phyloP scores from a whole-genome alignment of 2,888 invertebrate genomes.

The Acleris emargana region DNA sequence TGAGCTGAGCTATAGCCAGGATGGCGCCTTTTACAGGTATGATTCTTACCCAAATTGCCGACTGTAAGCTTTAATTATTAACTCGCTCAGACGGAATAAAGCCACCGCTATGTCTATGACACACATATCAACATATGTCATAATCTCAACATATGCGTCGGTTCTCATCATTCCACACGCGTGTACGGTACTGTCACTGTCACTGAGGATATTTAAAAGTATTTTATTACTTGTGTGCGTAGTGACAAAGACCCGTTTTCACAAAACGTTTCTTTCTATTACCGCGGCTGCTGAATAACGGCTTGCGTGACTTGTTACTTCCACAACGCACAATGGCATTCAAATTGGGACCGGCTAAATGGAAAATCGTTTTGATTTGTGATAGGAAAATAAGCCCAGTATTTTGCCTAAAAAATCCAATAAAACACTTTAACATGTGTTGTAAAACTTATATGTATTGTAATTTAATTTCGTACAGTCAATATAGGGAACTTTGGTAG shows the following conservation, averaged over 20 bases:
- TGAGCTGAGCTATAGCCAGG: conserved; percentile 72
- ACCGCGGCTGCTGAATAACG: conserved; percentile 23
- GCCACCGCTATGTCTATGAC: background rate
- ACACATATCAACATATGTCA: conserved; percentile 5
- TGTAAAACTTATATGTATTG: background rate
- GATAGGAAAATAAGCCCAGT: conserved; percentile 2
- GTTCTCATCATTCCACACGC: conserved; percentile 14
- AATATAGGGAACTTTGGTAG: conserved; percentile 18
- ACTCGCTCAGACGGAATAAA: background rate
- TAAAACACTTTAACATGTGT: background rate
- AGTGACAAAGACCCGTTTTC: conserved; percentile 16
- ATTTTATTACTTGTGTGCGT: background rate
- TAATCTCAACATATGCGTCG: conserved; percentile 11
- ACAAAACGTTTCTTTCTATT: conserved; percentile 22
- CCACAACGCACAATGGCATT: conserved; percentile 23
- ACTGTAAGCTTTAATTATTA: background rate
- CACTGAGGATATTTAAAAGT: background rate
- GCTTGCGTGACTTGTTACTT: conserved; percentile 36
- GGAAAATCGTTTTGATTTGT: conserved; percentile 19
- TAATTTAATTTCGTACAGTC: conserved; percentile 12
- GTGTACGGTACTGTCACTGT: background rate
- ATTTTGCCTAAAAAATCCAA: background rate
- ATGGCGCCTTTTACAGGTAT: conserved; percentile 79
- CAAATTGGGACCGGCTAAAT: conserved; percentile 23
- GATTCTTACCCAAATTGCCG: conserved; percentile 48